Evolutionary conservation across 2,113 vertebrate species (phyloP), one percentile per base, ranked within the genome.

Genomic region (Ctenodactylus gundi): DNA sequence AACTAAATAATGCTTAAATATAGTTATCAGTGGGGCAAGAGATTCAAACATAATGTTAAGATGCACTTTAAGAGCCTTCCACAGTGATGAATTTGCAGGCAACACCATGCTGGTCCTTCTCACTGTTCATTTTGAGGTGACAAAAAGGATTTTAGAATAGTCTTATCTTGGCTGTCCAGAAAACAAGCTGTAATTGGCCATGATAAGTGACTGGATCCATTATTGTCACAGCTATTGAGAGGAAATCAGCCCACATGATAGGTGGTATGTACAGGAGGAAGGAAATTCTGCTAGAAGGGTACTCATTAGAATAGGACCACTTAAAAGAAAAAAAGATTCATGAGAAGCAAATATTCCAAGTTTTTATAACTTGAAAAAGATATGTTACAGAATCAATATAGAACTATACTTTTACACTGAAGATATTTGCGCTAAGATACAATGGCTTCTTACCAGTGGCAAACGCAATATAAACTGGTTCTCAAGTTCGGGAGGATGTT

Each of bases 401-500:
- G 57, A 92, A 84, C 39, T 93, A 70, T 65, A 94, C 34, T 84
- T 89, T 81, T 34, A 25, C 25, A 68, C 13, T 83, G 18, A 64
- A 87, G 39, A 73, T 46, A 85, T 55, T n/a, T 73, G 14, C 36
- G 76, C 49, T 81, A 64, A 96, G 46, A 88, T 41, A 55, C 17
- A 68, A 93, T 12, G 31, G 73, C 3, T 90, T 95, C 98, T 98
- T 95, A 99, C 99, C 98, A 88, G 96, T 80, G 99, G 99, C 88
- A 99, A 98, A 72, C 99, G 98, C 89, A 99, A 96, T 91, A 99
- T 83, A 86, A 98, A 99, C 96, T 99, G 99, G 97, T 98, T 99
- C 98, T 99, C 99, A 96, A 99, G 83, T 91, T 99, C 99, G 49
- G 98, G 98, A 5, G 99, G 99, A 12, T 98, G 98, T 91, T 99